These are phyloP conservation scores for Drosophila helvetica DNA, from an alignment of 2,888 invertebrate genomes.

Conservation along the genomic window DNA sequence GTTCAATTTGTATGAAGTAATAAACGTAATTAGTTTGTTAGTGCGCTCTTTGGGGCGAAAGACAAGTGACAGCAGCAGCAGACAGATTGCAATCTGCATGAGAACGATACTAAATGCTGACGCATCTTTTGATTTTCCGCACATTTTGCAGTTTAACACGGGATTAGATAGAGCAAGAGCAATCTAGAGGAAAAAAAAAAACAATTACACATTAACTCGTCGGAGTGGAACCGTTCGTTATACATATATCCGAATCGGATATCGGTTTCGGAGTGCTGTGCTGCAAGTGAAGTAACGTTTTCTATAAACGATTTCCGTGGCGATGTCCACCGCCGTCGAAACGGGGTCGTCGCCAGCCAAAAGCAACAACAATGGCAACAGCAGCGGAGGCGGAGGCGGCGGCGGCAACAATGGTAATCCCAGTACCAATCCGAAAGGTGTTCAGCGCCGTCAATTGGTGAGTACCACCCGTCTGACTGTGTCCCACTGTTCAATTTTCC, in stretches of 20 bases:
- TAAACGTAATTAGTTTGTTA: slow-evolving; percentile 70
- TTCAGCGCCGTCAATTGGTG: slow-evolving; percentile 83
- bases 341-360: slow-evolving; percentile 83
- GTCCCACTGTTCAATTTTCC: slow-evolving; percentile 1
- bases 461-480: slow-evolving; percentile 63
- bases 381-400: slow-evolving; percentile 58
- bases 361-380: slow-evolving; percentile 64
- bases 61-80: slow-evolving; percentile 28
- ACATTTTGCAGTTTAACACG: slow-evolving; percentile 36
- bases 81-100: slow-evolving; percentile 29
- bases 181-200: slow-evolving; percentile 22
- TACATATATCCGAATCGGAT: slow-evolving; percentile 1
- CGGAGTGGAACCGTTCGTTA: slow-evolving; percentile 7
- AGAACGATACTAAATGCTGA: slow-evolving; percentile 42
- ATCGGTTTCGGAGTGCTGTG: slow-evolving; percentile 8
- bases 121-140: slow-evolving; percentile 43
- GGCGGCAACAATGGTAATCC: slow-evolving; percentile 63
- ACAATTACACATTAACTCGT: slow-evolving; percentile 10
- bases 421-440: slow-evolving; percentile 77
- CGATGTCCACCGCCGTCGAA: slow-evolving; percentile 83
- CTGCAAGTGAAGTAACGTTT: slow-evolving; percentile 46
- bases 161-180: slow-evolving; percentile 55
- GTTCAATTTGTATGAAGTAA: slow-evolving; percentile 74
- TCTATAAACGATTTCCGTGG: slow-evolving; percentile 47
- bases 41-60: slow-evolving; percentile 27